Evolutionary conservation across 2,797 vertebrate genomes (phyloP).

Genomic region (Lates japonicus): DNA sequence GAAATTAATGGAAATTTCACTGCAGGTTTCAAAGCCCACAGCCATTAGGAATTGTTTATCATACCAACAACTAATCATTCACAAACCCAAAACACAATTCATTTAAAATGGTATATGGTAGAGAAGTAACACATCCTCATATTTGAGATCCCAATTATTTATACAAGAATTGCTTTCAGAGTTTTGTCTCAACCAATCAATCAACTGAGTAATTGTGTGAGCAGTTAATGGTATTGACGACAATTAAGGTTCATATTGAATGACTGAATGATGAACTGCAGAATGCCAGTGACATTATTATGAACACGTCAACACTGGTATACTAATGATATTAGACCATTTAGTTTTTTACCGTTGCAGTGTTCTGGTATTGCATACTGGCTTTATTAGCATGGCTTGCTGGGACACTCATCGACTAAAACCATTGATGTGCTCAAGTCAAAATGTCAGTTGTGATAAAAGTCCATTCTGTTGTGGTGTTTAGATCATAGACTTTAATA

Average conservation of each 20-base stretch:
- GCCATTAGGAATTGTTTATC: background rate
- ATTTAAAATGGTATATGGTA: no score
- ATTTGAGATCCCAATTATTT: background rate
- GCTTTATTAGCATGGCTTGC: background rate
- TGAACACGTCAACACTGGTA: background rate
- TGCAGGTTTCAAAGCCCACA: no score
- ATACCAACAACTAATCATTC: background rate
- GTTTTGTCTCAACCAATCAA: background rate
- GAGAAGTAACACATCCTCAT: background rate
- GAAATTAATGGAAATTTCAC: no score
- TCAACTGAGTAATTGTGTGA: background rate
- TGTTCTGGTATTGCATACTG: background rate
- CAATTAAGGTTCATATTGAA: no score
- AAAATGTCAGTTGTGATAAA: background rate
- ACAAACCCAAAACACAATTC: background rate
- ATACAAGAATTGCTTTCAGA: background rate
- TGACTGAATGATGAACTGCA: background rate
- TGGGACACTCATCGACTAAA: background rate
- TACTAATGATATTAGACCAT: background rate
- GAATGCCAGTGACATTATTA: background rate
- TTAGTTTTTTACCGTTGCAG: background rate
- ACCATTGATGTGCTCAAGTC: background rate
- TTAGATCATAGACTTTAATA: background rate
- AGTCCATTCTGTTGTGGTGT: background rate
- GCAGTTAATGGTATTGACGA: background rate